Base-by-base conservation (phyloP, 2,797 vertebrate species). In the Enteromius thamalakanensis region DNA sequence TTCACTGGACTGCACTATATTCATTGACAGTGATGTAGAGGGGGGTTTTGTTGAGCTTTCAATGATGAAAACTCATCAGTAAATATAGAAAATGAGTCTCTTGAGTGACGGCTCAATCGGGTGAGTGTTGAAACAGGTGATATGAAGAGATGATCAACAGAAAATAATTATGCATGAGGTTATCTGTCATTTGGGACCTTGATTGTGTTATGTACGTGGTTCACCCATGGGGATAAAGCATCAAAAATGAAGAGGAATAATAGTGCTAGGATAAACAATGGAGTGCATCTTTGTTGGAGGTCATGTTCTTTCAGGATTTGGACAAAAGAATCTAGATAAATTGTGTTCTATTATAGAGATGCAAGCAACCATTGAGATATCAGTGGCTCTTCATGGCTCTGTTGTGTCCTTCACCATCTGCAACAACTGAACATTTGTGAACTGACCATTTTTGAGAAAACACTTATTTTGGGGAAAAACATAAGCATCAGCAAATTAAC, bases 1-100 rank as follows among this genome's bases (percentile, higher is more conserved):
- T 9, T 80, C 34, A 32, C 2, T 60, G 49, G n/a, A 15, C 49
- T 29, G 65, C 42, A 12, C 40, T 60, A 19, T 72, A 29, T 47
- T 81, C 34, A 71, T 23, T 40, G 47, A 29, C 12, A 12, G 10
- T 55, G 29, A 23, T 53, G 62, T 29, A 49, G 60, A 65, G 76
- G 42, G 53, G 26, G 45, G 68, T 51, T 79, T 12, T n/a, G 32
- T 75, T 75, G 51, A 75, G 51, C 49, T 40, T 58, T 75, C 51
- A 75, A 26, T 53, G 62, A 49, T 51, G 62, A 4, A 21, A 79
- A 51, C 53, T 60, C 68, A 62, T 80, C 53, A 80, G 79, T 62
- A 72, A 71, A 72, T 71, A 45, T 51, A 79, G 77, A 79, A 68
- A 67, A 79, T 67, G 45, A 62, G 51, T 71, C 67, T 71, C 67